These are phyloP conservation scores for Aspidapion aeneum DNA, from an alignment of 2,888 invertebrate species.

Conservation along the genomic window DNA sequence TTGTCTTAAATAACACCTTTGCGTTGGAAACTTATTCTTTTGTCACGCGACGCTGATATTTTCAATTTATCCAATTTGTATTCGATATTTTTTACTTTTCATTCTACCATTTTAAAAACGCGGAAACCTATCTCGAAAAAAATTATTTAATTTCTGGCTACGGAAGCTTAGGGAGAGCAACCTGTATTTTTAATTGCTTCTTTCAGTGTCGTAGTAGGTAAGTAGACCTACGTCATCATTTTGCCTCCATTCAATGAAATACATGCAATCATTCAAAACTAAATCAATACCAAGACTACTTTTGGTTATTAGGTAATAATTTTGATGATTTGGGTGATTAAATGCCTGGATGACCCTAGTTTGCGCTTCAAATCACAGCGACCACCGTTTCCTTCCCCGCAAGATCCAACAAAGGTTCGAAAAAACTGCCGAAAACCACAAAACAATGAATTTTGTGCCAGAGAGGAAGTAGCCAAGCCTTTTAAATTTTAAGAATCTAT, in stretches of 20 bases:
- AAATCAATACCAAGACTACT: neutral
- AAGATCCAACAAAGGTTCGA: neutral
- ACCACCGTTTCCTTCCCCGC: neutral
- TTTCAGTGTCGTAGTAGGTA: neutral
- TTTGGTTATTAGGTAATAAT: neutral
- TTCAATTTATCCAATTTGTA: too few relatives aligned
- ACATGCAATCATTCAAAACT: neutral
- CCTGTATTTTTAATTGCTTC: neutral
- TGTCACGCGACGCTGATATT: too few relatives aligned
- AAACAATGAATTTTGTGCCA: neutral
- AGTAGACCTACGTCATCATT: neutral
- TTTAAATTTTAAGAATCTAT: constrained; percentile 14
- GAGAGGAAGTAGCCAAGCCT: constrained; percentile 23
- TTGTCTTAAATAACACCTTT: too few relatives aligned
- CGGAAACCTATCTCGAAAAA: too few relatives aligned
- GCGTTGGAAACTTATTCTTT: too few relatives aligned
- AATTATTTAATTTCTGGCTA: too few relatives aligned
- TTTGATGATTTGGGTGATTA: neutral
- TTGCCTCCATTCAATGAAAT: neutral
- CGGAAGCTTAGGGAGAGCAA: too few relatives aligned
- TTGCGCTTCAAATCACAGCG: neutral
- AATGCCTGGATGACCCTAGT: neutral
- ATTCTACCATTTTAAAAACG: too few relatives aligned
- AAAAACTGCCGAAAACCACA: neutral
- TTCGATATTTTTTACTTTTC: too few relatives aligned